A percentile compares a stretch with the other conserved stretches of the same genome.
Conservation (phyloP, 2,113 vertebrate species). For the Paracanthobrama guichenoti region DNA sequence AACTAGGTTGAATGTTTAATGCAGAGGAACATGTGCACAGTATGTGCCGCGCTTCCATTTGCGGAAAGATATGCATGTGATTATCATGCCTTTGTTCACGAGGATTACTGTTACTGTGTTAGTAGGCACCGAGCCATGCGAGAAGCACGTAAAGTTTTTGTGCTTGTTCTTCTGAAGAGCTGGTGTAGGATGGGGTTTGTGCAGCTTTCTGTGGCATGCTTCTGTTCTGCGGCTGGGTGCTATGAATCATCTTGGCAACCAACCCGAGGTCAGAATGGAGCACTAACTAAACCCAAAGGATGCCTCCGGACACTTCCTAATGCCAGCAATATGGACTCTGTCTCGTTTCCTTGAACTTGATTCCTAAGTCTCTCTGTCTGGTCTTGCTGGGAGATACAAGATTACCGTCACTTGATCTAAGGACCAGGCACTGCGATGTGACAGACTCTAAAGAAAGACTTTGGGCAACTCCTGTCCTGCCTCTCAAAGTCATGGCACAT, state of each 20-base stretch:
- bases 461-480: neutral
- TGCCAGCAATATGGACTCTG: slow-evolving; percentile 35
- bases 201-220: slow-evolving; percentile 9
- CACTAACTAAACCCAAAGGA: neutral
- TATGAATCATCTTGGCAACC: slow-evolving; percentile 39
- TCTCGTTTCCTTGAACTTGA: slow-evolving; percentile 10
- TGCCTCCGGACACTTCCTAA: slow-evolving; percentile 14
- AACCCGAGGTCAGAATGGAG: slow-evolving; percentile 1
- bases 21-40: neutral
- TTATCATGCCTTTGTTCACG: slow-evolving; percentile 7
- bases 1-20: slow-evolving; percentile 4
- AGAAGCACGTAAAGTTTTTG: neutral
- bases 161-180: neutral
- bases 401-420: slow-evolving; percentile 26
- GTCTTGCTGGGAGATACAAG: neutral
- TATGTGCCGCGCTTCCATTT: neutral
- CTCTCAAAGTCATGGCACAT: slow-evolving; percentile 14
- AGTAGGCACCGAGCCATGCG: slow-evolving; percentile 27
- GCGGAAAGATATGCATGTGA: slow-evolving; percentile 5
- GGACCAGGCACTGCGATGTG: slow-evolving; percentile 15
- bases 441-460: slow-evolving; percentile 38
- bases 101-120: slow-evolving; percentile 25
- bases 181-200: neutral
- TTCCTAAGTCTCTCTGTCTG: neutral
- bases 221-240: slow-evolving; percentile 14